Percentiles rank a stretch among this genome's conserved stretches.
Conservation (phyloP, 2,113 vertebrate species). For the Motacilla tschutschensis region DNA sequence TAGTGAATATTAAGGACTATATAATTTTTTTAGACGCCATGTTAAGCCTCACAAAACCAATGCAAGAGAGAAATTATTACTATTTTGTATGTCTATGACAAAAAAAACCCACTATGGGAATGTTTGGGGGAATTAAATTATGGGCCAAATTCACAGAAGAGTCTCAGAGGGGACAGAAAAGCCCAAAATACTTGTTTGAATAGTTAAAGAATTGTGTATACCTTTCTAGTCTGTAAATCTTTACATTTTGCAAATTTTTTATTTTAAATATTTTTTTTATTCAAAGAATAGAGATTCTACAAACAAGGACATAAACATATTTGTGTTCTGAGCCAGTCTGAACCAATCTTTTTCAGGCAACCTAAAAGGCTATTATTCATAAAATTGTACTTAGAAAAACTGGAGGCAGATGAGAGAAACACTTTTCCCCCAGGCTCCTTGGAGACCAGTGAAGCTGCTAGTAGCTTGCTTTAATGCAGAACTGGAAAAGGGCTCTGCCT, state of each 20-base stretch:
- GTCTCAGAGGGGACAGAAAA: not conserved
- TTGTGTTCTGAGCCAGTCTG: not conserved
- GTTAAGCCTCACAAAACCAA: not conserved
- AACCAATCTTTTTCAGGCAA: not conserved
- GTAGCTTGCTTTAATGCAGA: slow-evolving; percentile 30
- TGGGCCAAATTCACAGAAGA: not conserved
- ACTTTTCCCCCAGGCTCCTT: slow-evolving; percentile 7
- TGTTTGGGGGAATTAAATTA: not conserved
- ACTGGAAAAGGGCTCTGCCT: not conserved
- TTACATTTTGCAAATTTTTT: not conserved
- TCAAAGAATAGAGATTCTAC: not conserved
- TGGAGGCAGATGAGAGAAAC: slow-evolving; percentile 16
- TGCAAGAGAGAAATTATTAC: not conserved
- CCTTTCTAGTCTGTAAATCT: not conserved
- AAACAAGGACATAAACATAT: not conserved
- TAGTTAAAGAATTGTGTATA: not conserved
- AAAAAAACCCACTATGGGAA: not conserved
- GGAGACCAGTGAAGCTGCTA: slow-evolving; percentile 30
- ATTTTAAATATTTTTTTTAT: not conserved
- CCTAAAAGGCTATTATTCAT: not conserved
- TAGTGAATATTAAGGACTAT: not conserved
- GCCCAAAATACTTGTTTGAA: not conserved
- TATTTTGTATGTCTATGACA: not conserved
- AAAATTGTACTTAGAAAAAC: not conserved
- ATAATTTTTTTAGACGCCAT: not conserved